Base-by-base conservation (phyloP, 2,113 vertebrate species). In the Amphiprion ocellaris region DNA sequence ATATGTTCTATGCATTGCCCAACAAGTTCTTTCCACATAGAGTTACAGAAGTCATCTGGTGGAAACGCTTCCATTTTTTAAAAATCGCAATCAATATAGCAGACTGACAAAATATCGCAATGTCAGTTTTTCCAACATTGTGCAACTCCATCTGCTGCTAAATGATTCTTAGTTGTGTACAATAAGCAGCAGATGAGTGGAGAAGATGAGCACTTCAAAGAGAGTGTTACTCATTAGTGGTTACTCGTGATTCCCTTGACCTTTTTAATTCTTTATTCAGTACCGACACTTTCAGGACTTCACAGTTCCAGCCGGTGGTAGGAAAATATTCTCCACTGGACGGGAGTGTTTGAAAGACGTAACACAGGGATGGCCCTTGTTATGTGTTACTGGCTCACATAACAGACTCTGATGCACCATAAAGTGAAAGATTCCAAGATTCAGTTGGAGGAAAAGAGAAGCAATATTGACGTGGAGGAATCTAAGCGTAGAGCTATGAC, bases 401-500 rank as follows among this genome's bases (percentile, higher is more conserved):
- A 70, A 64, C 67, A 71, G 60, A 65, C 52, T 39, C 52, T 56
- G 67, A 71, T 71, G 50, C 50, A 39, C 41, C 33, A 71, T 65
- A 56, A 70, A 79, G 60, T 64, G 30, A 58, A 71, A 79, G 55
- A 58, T 56, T 39, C 11, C 7, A 6, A 37, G 58, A 69, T 69
- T 55, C 37, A 52, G 46, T 60, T 28, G 14, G 23, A 60, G 55
- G 7, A 68, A 63, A 77, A 62, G 7, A 54, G 56, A 63, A 17
- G 59, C 39, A 56, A 28, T 70, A 78, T 64, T 78, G 67, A 70
- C 66, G 49, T n/a, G 52, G 39, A 65, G 53, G 60, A 79, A 79
- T 50, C 77, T 44, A 23, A 79, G 68, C 23, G 2, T 71, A 55
- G 24, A 30, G 64, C 55, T 53, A 24, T 59, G 50, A 70, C 59